Evolutionary conservation across 2,888 invertebrate genomes (phyloP), one percentile per base, ranked within the genome.

Genomic region (Cataglyphis rosenhaueri): DNA sequence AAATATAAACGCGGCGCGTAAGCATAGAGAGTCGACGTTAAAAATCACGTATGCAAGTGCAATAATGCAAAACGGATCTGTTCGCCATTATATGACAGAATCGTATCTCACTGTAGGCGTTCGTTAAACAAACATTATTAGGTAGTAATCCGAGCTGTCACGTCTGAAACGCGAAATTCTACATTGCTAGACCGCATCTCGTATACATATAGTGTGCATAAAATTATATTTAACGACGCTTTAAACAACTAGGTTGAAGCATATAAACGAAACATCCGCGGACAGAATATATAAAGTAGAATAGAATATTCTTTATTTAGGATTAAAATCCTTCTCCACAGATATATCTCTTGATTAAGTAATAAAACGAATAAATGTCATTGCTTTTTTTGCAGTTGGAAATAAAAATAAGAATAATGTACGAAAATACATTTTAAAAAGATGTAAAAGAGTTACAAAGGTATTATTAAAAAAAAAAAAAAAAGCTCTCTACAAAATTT

Each of bases 221-320:
- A 76, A 52, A 76, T 76, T 38, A 76, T 55, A 75, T 76, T 66
- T 76, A 66, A 76, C 52, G 25, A 25, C 52, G 52, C 6, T 65
- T 75, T 65, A 38, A 74, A 32, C 32, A 74, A 75, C 52, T 38
- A 18, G 75, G 8, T 75, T 65, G 75, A n/a, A 35, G 38, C 25
- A 29, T n/a, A 25, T 38, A 38, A 76, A 55, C 25, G 66, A 38
- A 21, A n/a, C 41, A 12, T 41, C 15, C 73, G 10, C 62, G 64
- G 15, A 74, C 15, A 18, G 12, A 29, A 21, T 21, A 55, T 55
- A 25, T 29, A 6, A 57, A 25, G 12, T 29, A 25, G 12, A 65
- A 6, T 35, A 15, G 5, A 74, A 15, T 12, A 8, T 32, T 15
- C 55, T 8, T 55, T 9, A 52, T 75, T 65, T 38, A 5, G 5